Conservation (phyloP, 2,888 invertebrate species). For the Autographa gamma region DNA sequence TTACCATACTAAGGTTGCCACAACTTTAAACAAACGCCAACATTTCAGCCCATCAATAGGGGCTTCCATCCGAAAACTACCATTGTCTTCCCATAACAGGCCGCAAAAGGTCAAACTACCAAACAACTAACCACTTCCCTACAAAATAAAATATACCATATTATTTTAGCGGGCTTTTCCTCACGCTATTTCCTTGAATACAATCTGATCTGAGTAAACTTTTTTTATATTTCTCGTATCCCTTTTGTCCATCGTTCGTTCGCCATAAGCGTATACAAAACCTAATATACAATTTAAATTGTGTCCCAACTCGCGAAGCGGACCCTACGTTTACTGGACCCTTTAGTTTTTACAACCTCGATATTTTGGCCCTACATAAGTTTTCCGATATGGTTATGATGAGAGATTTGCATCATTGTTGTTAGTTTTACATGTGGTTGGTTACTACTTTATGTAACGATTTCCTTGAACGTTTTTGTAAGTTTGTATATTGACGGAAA, state of each 20-base stretch:
- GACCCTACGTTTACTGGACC: conserved; percentile 65
- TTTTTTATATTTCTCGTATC: conserved; percentile 71
- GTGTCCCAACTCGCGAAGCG: conserved; percentile 73
- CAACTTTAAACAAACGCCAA: conserved; percentile 20
- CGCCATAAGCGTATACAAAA: conserved; percentile 62
- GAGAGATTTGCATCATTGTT: conserved; percentile 63
- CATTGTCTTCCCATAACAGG: conserved; percentile 39
- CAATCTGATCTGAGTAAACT: conserved; percentile 73
- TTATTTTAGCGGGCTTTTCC: conserved; percentile 60
- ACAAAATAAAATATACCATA: conserved; percentile 62
- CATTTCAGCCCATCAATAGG: conserved; percentile 1
- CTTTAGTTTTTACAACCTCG: conserved; percentile 76
- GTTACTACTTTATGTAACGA: neutral
- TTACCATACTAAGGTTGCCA: conserved; percentile 10
- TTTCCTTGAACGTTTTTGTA: neutral
- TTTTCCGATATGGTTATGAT: conserved; percentile 66
- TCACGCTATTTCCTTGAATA: conserved; percentile 69
- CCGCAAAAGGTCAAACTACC: conserved; percentile 56
- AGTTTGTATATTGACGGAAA: too few species aligned
- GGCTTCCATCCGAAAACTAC: conserved; percentile 28
- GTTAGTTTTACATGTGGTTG: conserved; percentile 8
- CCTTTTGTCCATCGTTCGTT: conserved; percentile 59
- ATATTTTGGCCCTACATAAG: conserved; percentile 67
- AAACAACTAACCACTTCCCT: conserved; percentile 54
- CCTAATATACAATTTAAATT: conserved; percentile 84